Evolutionary conservation across 2,113 vertebrate species (phyloP).

Genomic region (Saguinus imperator): DNA sequence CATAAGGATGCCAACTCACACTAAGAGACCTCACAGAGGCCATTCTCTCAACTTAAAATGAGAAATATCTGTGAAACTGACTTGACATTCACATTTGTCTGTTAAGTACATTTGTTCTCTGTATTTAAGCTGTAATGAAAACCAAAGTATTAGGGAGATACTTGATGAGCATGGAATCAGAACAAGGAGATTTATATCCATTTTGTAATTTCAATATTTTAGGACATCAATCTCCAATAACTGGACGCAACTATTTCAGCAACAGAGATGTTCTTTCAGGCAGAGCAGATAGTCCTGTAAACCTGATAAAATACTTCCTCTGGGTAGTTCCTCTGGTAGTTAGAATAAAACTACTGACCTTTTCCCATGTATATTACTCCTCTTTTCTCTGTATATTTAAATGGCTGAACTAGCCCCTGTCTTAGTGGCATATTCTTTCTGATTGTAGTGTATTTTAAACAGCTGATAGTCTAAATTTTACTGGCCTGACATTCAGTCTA

Average conservation of each 20-base stretch:
- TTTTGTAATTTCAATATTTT: slow-evolving; percentile 3
- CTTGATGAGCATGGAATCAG: neutral
- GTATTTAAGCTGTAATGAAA: neutral
- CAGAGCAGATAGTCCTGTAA: neutral
- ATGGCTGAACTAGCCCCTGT: neutral
- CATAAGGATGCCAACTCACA: neutral
- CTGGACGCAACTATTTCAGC: neutral
- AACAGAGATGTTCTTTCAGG: neutral
- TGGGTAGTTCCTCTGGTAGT: neutral
- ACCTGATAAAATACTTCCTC: neutral
- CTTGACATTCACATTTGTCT: neutral
- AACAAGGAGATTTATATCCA: neutral
- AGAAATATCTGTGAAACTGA: neutral
- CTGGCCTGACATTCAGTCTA: neutral
- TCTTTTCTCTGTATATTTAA: neutral
- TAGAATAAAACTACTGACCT: neutral
- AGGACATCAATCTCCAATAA: neutral
- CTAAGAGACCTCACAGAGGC: neutral
- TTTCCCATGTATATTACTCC: neutral
- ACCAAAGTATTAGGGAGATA: neutral
- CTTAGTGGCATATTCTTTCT: neutral
- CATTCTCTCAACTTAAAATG: neutral
- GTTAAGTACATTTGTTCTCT: slow-evolving; percentile 1
- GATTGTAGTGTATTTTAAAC: neutral
- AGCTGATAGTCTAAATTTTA: neutral